Conservation (phyloP, 1,140 invertebrate genomes). For the Odontomachus brunneus region DNA sequence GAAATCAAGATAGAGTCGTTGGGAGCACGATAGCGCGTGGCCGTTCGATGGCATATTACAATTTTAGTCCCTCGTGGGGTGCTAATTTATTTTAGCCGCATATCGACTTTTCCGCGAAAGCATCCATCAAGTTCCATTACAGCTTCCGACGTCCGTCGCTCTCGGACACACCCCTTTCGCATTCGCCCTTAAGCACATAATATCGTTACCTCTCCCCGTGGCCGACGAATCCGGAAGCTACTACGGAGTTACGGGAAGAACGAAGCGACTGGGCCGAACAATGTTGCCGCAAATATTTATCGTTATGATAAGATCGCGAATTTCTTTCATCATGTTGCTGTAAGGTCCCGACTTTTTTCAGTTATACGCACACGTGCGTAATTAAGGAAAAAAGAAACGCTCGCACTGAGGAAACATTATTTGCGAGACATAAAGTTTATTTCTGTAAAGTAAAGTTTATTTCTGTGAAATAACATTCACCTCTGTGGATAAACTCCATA, state of each 20-base stretch:
- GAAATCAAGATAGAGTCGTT: conserved; percentile 54
- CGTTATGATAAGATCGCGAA: conserved; percentile 22
- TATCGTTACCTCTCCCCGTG: conserved; percentile 67
- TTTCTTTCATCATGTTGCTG: not conserved
- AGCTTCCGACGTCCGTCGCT: conserved; percentile 75
- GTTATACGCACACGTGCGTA: too few species aligned
- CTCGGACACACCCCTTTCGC: conserved; percentile 67
- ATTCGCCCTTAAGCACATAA: conserved; percentile 70
- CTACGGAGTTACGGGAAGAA: conserved; percentile 28
- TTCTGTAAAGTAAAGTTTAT: too few species aligned
- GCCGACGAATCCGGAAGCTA: conserved; percentile 46
- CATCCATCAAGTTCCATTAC: conserved; percentile 78
- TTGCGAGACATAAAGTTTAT: too few species aligned
- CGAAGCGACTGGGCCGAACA: conserved; percentile 10
- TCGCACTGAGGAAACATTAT: too few species aligned
- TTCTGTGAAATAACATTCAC: too few species aligned
- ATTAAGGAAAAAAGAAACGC: too few species aligned
- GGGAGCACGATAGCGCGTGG: conserved; percentile 40
- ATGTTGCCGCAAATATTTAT: conserved; percentile 24
- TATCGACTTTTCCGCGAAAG: conserved; percentile 71
- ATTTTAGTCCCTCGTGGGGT: conserved; percentile 61
- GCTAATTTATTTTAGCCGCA: conserved; percentile 75
- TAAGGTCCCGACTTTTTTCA: too few species aligned
- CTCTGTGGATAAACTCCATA: too few species aligned
- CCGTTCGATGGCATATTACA: conserved; percentile 60